Conservation (phyloP, 2,888 invertebrate species). For the Drosophila prostipennis region DNA sequence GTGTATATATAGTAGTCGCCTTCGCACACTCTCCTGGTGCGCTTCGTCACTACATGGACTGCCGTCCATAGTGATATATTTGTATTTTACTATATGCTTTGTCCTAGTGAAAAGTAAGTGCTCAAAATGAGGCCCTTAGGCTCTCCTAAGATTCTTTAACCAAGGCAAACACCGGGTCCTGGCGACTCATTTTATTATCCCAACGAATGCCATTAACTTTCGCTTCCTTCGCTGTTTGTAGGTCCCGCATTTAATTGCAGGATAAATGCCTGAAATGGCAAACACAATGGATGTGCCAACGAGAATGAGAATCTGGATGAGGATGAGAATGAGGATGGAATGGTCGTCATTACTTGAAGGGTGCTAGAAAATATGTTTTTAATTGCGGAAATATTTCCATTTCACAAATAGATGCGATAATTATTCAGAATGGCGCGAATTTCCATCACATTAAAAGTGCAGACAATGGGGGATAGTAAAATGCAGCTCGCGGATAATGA, state of each 20-base stretch:
- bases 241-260: slow-evolving; percentile 54
- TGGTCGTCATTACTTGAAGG: slow-evolving; percentile 57
- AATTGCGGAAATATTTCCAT: slow-evolving; percentile 71
- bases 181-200: slow-evolving; percentile 3
- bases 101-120: too few species aligned
- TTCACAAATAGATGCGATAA: slow-evolving; percentile 61
- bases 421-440: slow-evolving; percentile 67
- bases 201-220: slow-evolving; percentile 11
- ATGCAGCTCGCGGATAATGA: slow-evolving; percentile 58
- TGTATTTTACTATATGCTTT: too few species aligned
- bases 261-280: slow-evolving; percentile 44
- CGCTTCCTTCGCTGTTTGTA: slow-evolving; percentile 8
- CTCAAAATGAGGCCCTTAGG: too few species aligned
- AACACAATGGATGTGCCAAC: slow-evolving; percentile 37
- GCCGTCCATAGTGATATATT: too few species aligned
- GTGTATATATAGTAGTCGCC: too few species aligned
- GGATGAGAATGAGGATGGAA: slow-evolving; percentile 10
- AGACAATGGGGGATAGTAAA: slow-evolving; percentile 67
- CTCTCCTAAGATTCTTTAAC: too few species aligned
- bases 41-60: too few species aligned
- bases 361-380: slow-evolving; percentile 70
- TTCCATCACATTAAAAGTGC: slow-evolving; percentile 73
- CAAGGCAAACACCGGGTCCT: slow-evolving; percentile 3
- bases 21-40: too few species aligned
- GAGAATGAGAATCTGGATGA: slow-evolving; percentile 9